A percentile compares a stretch with the other conserved stretches of the same genome.
Conservation (phyloP, 2,888 invertebrate genomes). For the Ectobius pallidus region DNA sequence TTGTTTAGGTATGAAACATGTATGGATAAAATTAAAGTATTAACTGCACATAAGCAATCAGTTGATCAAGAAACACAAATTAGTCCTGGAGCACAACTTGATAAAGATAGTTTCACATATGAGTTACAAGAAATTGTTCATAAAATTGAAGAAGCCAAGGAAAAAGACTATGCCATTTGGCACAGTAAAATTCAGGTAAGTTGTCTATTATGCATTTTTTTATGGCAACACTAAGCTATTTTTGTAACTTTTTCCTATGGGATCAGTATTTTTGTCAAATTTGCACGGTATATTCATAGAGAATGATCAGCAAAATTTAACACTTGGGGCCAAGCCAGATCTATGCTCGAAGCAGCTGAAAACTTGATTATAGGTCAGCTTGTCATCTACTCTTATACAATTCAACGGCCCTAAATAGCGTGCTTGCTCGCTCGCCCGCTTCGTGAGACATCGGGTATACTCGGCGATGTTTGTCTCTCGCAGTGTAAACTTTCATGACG, state of each 20-base stretch:
- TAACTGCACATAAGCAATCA: slow-evolving; percentile 6
- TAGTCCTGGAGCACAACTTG: slow-evolving; percentile 2
- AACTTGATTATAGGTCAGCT: no score
- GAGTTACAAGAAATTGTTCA: slow-evolving; percentile 40
- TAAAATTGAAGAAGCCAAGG: slow-evolving; percentile 42
- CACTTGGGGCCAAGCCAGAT: no score
- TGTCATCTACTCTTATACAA: no score
- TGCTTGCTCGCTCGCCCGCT: no score
- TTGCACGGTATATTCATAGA: no score
- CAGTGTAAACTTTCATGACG: no score
- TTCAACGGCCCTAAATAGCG: no score
- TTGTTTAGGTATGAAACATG: slow-evolving; percentile 46
- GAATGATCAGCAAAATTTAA: no score
- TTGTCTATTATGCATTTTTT: neutral
- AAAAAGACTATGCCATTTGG: slow-evolving; percentile 38
- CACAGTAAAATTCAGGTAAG: slow-evolving; percentile 42
- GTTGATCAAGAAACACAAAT: neutral
- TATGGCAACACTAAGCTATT: neutral
- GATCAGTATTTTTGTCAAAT: no score
- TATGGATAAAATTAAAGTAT: slow-evolving; percentile 45
- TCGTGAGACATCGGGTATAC: no score
- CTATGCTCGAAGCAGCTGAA: no score
- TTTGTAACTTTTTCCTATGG: neutral
- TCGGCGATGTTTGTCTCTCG: no score
- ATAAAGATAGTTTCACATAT: slow-evolving; percentile 21